These are phyloP conservation scores for Brachypteracias leptosomus DNA, from an alignment of 2,113 vertebrate genomes.

Conservation along the genomic window DNA sequence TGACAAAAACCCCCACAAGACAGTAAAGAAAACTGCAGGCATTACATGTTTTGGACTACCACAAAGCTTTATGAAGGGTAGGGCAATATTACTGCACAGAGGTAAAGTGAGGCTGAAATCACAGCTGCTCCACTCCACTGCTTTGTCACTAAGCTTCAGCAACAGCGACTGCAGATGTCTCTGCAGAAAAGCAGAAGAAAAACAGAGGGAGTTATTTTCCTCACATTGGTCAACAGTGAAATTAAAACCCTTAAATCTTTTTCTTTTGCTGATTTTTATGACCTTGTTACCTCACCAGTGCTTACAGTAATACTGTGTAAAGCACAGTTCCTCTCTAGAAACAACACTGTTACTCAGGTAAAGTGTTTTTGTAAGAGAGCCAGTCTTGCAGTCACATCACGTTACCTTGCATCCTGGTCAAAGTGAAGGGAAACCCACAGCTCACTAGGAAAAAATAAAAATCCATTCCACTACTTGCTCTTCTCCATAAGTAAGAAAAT, in stretches of 20 bases:
- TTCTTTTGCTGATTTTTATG: background rate
- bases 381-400: background rate
- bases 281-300: background rate
- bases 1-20: background rate
- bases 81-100: background rate
- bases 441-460: background rate
- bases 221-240: background rate
- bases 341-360: background rate
- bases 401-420: background rate
- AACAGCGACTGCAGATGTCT: background rate
- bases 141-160: background rate
- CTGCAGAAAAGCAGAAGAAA: background rate
- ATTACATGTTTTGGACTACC: background rate
- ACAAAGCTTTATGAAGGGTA: background rate
- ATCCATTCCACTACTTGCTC: background rate
- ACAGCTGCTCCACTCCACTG: background rate
- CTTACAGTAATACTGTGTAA: background rate
- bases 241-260: background rate
- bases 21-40: background rate
- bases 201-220: background rate
- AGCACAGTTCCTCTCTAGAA: background rate
- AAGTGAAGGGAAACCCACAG: background rate
- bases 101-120: background rate
- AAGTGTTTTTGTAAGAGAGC: conserved; percentile 21
- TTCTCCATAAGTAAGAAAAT: background rate